Percentiles rank a stretch among this genome's conserved stretches.
Conservation (phyloP, 64 coral and sea anemone genomes). For the Porites lutea region DNA sequence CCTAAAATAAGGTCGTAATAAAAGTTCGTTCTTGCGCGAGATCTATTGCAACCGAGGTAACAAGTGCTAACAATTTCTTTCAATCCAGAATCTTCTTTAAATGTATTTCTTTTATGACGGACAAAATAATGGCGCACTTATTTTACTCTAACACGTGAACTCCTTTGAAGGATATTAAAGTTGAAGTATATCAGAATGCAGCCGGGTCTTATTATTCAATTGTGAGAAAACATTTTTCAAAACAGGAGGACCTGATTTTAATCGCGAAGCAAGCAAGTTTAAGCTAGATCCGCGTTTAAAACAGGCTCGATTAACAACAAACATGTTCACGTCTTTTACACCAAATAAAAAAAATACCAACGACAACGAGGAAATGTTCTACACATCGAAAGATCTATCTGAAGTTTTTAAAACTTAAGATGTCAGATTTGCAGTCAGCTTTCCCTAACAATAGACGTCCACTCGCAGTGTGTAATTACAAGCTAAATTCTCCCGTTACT, state of each 20-base stretch:
- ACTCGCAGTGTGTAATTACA: not conserved
- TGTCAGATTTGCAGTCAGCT: not conserved
- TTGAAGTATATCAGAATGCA: too few relatives aligned
- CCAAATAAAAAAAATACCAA: too few relatives aligned
- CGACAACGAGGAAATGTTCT: not conserved
- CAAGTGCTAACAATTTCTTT: not conserved
- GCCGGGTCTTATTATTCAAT: too few relatives aligned
- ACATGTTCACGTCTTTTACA: too few relatives aligned
- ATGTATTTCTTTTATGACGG: not conserved
- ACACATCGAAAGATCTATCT: not conserved
- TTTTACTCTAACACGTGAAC: not conserved
- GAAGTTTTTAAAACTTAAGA: not conserved
- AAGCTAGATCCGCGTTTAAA: too few relatives aligned
- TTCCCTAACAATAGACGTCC: not conserved
- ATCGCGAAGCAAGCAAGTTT: too few relatives aligned
- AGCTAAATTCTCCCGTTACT: not conserved
- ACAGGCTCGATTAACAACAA: too few relatives aligned
- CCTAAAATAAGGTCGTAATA: not conserved
- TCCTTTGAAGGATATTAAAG: not conserved
- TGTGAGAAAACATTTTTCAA: not conserved
- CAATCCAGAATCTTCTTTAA: not conserved
- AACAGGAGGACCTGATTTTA: not conserved
- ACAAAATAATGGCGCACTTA: not conserved
- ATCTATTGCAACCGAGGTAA: conserved; percentile 1
- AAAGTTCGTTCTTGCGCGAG: not conserved